Base-by-base conservation (phyloP, 2,113 vertebrate genomes). In the Chinchilla lanigera region DNA sequence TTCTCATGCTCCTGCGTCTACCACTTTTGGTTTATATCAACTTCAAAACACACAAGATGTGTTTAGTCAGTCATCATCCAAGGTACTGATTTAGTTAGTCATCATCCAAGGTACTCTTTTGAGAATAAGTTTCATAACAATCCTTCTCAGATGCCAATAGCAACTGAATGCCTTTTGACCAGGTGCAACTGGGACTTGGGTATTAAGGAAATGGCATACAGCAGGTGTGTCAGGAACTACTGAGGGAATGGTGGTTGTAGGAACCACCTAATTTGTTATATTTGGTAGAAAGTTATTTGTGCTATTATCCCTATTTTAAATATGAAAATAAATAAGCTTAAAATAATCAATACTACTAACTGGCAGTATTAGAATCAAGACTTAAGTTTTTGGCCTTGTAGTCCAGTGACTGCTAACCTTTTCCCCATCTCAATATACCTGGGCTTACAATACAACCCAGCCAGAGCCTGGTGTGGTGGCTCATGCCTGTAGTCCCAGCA, bases 11-110 rank as follows among this genome's bases (percentile, higher is more conserved):
- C 13, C 78, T 91, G 13, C 41, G 58, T 87, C 61, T 84, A 81
- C 17, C 44, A 69, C 28, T 88, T 88, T 63, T 2, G 4, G 16
- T 65, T 41, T 92, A 26, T 91, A 47, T 95, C 58, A 94, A 89
- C 44, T 93, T 93, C 61, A 95, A 94, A 96, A 86, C 52, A 89
- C 2, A 60, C 28, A 88, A 82, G 19, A 41, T 22, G 9, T 22
- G 9, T 50, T 50, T 50, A 50, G 47, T 9, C 47, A 50, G 47
- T 50, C 47, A 50, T 50, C 47, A 50, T 50, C 24, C 88, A 84
- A 63, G 65, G 61, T 20, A 93, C 13, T 11, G 82, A 90, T 50
- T 50, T 50, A 50, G 47, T 9, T 9, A 50, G 47, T 50, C 47
- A 50, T 50, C 47, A 50, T 50, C 24, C 88, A 84, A 63, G 65